Base-by-base conservation (phyloP, 2,888 invertebrate genomes). In the Cabera pusaria region DNA sequence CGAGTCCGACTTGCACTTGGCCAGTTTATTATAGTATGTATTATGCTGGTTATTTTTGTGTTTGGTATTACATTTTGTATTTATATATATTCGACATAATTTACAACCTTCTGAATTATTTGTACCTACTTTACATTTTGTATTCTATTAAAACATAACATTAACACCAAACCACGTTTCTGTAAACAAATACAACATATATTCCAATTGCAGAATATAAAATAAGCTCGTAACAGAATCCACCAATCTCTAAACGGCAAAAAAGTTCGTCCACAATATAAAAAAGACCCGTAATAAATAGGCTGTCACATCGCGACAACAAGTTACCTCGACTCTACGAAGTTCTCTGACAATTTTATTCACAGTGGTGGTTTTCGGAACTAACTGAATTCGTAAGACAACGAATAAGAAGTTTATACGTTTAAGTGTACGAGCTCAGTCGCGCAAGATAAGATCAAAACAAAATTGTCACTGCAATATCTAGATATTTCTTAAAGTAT, bases 231-330 rank as follows among this genome's bases (percentile, higher is more conserved):
- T 22, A 22, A 10, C 5, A 17, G 17, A 27, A 27, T 9, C 7
- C 26, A 17, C 6, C 6, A 22, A 9, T 5, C 19, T 1, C 10
- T 6, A 1, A 31, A 31, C 31, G 22, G 22, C 21, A 29, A 23
- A 31, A 19, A 31, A 31, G 16, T 23, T 28, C 6, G 17, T 33
- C 38, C 22, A 3, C 11, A 10, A 5, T 28, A 28, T 19, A 28
- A 28, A 22, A 22, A 31, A 9, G 31, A 22, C 12, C 16, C 14
- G 26, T 31, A 20, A 44, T 48, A 43, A 45, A 45, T 40, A 26
- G 22, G 12, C 7, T 41, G 28, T 46, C 34, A 21, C 37, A 37
- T 35, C 20, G 24, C 32, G 36, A 45, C 42, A 44, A 35, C 29
- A 35, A 36, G 41, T 41, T 33, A 42, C 32, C 26, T 18, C 18